Conservation (phyloP, 2,888 invertebrate genomes). For the Cephus pulcher region DNA sequence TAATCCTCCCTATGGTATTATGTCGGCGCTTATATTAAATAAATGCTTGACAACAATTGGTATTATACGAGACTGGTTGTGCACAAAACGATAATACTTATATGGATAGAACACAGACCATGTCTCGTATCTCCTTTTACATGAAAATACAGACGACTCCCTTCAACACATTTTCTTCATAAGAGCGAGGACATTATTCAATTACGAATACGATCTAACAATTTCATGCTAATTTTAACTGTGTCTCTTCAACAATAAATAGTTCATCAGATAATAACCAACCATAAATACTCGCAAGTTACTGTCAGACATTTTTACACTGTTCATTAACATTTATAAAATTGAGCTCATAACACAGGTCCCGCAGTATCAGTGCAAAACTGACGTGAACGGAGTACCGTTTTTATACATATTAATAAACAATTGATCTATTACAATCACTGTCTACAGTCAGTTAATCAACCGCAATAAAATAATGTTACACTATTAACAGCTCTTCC, state of each 20-base stretch:
- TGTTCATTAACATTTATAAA: constrained; percentile 7
- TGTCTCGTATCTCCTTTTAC: background rate
- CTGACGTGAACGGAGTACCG: background rate
- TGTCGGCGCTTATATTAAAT: background rate
- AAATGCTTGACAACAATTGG: background rate
- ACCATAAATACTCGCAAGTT: background rate
- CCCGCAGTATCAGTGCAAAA: background rate
- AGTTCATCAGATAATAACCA: background rate
- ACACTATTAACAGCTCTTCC: background rate
- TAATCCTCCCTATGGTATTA: background rate
- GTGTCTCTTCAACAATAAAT: constrained; percentile 1
- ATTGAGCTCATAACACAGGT: constrained; percentile 5
- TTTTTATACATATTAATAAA: background rate
- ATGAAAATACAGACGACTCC: background rate
- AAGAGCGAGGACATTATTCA: no score
- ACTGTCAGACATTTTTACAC: background rate
- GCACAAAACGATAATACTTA: background rate
- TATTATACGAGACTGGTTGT: background rate
- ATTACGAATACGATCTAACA: no score
- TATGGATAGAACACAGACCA: background rate
- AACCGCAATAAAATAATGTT: background rate
- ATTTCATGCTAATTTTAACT: background rate
- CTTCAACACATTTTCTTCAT: background rate
- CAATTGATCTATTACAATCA: background rate
- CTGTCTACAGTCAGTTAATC: background rate